A percentile compares a stretch with the other conserved stretches of the same genome.
Conservation (phyloP, 2,888 invertebrate genomes). For the Drosophila macrospina region DNA sequence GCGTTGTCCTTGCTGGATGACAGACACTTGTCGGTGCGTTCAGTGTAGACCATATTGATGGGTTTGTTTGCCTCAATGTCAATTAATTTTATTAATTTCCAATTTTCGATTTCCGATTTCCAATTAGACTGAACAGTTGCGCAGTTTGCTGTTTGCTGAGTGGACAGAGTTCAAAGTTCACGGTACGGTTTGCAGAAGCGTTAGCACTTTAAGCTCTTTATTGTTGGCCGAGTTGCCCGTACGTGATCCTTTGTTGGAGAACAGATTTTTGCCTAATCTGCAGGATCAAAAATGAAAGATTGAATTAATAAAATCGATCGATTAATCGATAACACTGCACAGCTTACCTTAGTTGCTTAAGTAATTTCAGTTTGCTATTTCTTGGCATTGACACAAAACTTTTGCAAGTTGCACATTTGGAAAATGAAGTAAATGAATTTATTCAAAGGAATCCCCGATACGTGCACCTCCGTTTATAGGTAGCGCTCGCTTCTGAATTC, state of each 20-base stretch:
- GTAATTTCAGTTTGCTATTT: constrained; percentile 75
- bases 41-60: constrained; percentile 82
- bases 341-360: constrained; percentile 65
- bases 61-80: constrained; percentile 10
- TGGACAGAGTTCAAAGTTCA: constrained; percentile 67
- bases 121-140: constrained; percentile 36
- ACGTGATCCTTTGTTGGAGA: constrained; percentile 84
- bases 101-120: constrained; percentile 39
- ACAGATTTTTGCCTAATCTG: constrained; percentile 84
- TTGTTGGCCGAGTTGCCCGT: constrained; percentile 85
- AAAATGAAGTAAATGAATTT: constrained; percentile 36
- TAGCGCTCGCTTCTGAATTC: constrained; percentile 55
- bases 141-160: constrained; percentile 43
- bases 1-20: constrained; percentile 60
- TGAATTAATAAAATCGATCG: background rate
- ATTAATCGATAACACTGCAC: background rate
- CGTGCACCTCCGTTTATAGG: constrained; percentile 23
- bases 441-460: constrained; percentile 25
- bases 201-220: constrained; percentile 84
- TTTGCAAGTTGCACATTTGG: constrained; percentile 70
- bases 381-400: constrained; percentile 85
- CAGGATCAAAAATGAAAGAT: background rate
- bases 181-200: constrained; percentile 85
- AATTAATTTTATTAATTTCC: constrained; percentile 34
- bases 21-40: constrained; percentile 82